Evolutionary conservation across 2,797 vertebrate species (phyloP), one percentile per base, ranked within the genome.

Genomic region (Dendrocincla tyrannina): DNA sequence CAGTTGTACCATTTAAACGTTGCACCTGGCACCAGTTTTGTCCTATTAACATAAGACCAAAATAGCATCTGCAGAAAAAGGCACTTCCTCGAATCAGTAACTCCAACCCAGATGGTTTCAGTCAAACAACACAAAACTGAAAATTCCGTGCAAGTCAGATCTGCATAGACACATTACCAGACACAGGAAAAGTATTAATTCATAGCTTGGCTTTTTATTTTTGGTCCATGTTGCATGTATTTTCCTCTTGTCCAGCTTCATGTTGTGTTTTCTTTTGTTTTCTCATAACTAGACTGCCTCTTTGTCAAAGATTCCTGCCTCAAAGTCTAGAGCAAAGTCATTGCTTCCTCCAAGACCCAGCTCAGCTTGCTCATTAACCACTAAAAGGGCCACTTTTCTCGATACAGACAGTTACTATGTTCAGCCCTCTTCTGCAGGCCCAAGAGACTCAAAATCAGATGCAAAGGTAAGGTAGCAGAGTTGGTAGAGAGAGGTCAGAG

Each of bases 281-380:
- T 98, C 97, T 98, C 97, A 98, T 98, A 98, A 98, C 98, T 98
- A 98, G 98, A 98, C 98, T 97, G 96, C 97, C 89, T 97, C 98
- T 98, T 97, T 98, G 97, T 98, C 98, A 99, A 99, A 99, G 98
- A 99, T 99, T 98, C 98, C 98, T 98, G 98, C 98, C 98, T 99
- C 98, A 97, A 98, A 98, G 97, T 98, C 96, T 97, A 98, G 95
- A 95, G 95, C 94, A 97, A 97, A 98, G 91, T 95, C 97, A 78
- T 93, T 96, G 84, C 96, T 95, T 78, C 92, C 96, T 96, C 97
- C 98, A 96, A 97, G 98, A 96, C 97, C 98, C 88, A 94, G 97
- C 97, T 98, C 98, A 95, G 98, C 98, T 97, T 98, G 98, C 96
- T 98, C 98, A 98, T 96, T 98, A 93, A 92, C 56, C 91, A 87